A percentile compares a stretch with the other conserved stretches of the same genome.
Evolutionary conservation across 2,888 invertebrate species (phyloP).

Genomic region (Chaitophorus viminalis): DNA sequence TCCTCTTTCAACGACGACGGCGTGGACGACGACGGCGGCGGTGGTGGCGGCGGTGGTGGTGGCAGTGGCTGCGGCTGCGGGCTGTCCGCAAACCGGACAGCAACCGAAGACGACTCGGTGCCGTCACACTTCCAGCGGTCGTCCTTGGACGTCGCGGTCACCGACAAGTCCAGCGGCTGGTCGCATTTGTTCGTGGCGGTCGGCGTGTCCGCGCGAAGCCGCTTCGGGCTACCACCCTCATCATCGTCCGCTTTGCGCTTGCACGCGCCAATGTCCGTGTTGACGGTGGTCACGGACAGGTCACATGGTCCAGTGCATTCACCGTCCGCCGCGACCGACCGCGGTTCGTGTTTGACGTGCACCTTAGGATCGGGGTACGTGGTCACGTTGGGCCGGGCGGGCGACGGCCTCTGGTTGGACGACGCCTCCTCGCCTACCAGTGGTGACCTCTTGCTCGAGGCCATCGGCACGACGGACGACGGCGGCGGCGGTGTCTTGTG

Average conservation of each 20-base stretch:
- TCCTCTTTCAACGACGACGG: not conserved
- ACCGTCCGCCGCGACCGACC: constrained; percentile 64
- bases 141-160: constrained; percentile 26
- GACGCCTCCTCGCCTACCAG: constrained; percentile 76
- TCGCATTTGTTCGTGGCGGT: constrained; percentile 63
- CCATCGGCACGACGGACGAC: constrained; percentile 2
- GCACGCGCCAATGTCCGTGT: constrained; percentile 58
- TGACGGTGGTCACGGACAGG: constrained; percentile 46
- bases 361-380: constrained; percentile 61
- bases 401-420: constrained; percentile 75
- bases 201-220: constrained; percentile 65
- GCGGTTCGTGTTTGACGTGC: constrained; percentile 56
- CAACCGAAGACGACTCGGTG: too few relatives aligned
- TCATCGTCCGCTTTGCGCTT: constrained; percentile 34
- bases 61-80: not conserved
- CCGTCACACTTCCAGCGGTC: not conserved
- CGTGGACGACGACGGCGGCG: not conserved
- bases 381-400: constrained; percentile 71
- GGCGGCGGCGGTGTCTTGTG: constrained; percentile 39
- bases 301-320: constrained; percentile 64
- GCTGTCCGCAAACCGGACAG: not conserved
- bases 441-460: constrained; percentile 73
- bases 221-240: not conserved
- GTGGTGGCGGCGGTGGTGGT: not conserved
- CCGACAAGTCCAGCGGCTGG: constrained; percentile 62